These are phyloP conservation scores for Drosophila yooni DNA, from an alignment of 2,888 invertebrate genomes.

Conservation along the genomic window DNA sequence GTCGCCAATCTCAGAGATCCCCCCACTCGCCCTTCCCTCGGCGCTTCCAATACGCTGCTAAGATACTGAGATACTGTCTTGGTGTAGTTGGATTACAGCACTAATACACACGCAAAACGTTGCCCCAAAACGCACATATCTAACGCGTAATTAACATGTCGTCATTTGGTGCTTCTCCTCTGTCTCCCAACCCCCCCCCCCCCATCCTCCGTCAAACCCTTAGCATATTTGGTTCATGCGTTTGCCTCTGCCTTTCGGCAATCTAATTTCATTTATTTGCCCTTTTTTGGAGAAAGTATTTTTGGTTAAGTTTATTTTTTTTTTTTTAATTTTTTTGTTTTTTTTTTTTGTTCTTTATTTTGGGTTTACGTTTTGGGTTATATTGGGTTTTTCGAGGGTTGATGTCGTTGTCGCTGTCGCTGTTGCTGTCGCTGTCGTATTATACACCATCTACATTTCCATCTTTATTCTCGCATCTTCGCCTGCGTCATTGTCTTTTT, in stretches of 20 bases:
- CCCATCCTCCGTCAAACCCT: neutral
- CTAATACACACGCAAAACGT: conserved; percentile 7
- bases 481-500: conserved; percentile 27
- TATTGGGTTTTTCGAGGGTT: conserved; percentile 33
- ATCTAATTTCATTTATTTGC: conserved; percentile 58
- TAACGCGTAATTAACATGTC: conserved; percentile 60
- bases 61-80: conserved; percentile 41
- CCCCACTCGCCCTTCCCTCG: neutral
- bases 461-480: conserved; percentile 10
- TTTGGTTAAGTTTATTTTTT: conserved; percentile 16
- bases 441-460: conserved; percentile 4
- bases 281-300: conserved; percentile 39
- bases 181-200: neutral
- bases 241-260: conserved; percentile 36
- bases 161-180: conserved; percentile 21
- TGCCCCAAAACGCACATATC: conserved; percentile 32
- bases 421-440: neutral
- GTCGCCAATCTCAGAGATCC: neutral
- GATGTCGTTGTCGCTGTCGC: conserved; percentile 14
- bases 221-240: conserved; percentile 19
- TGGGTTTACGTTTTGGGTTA: conserved; percentile 18
- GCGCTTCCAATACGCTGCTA: neutral
- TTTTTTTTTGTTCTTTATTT: conserved; percentile 1
- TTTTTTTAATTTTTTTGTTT: neutral
- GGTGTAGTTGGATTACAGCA: conserved; percentile 14